Percentiles rank a stretch among this genome's conserved stretches.
Evolutionary conservation across 1,140 invertebrate species (phyloP).

Genomic region (Scaptomyza hsui): DNA sequence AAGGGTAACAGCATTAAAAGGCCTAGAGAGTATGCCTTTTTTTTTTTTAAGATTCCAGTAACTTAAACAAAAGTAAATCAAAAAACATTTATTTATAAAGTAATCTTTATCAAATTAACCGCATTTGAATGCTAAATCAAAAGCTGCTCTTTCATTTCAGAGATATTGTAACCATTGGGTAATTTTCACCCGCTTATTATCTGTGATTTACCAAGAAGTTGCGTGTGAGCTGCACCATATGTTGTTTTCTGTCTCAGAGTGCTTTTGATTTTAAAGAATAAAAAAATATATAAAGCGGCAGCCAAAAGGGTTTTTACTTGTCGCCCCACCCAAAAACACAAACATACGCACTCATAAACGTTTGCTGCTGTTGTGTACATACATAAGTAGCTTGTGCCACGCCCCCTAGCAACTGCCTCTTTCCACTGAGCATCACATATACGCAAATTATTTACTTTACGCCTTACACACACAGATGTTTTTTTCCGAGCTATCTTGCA

Average conservation of each 20-base stretch:
- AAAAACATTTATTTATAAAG: neutral
- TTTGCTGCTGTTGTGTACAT: constrained; percentile 1
- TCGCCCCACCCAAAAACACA: neutral
- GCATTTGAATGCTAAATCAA: neutral
- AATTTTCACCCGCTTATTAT: constrained; percentile 6
- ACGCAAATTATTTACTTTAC: constrained; percentile 55
- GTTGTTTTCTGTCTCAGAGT: constrained; percentile 27
- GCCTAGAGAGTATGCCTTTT: too few relatives aligned
- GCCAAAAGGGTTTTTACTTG: constrained; percentile 26
- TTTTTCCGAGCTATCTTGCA: constrained; percentile 34
- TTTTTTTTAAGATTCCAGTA: too few relatives aligned
- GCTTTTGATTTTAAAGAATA: constrained; percentile 21
- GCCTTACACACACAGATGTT: constrained; percentile 29
- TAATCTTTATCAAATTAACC: neutral
- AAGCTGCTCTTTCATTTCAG: neutral
- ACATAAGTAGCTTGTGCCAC: constrained; percentile 30
- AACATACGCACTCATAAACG: neutral
- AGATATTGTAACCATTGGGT: neutral
- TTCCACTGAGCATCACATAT: neutral
- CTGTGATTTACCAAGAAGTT: constrained; percentile 4
- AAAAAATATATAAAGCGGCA: constrained; percentile 12
- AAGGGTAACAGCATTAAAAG: too few relatives aligned
- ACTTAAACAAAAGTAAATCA: neutral
- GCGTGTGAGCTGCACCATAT: constrained; percentile 39
- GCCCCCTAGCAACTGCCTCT: constrained; percentile 15